Conservation (phyloP, 2,113 vertebrate species). For the Pontoporia blainvillei region DNA sequence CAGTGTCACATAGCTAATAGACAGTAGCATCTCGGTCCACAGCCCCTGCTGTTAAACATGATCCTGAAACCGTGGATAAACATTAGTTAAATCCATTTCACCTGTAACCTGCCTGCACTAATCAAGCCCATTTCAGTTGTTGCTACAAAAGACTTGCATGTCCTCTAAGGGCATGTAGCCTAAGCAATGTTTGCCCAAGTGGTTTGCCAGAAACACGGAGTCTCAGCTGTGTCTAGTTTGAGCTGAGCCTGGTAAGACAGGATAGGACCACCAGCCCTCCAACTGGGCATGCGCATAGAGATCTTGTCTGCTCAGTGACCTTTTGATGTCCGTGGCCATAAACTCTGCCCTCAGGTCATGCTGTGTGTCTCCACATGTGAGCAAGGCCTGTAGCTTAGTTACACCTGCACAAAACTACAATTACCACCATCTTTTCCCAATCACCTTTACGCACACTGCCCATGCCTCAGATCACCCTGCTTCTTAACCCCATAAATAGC, state of each 20-base stretch:
- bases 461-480: neutral
- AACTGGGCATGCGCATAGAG: fast-evolving
- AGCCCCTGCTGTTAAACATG: neutral
- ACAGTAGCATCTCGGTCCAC: neutral
- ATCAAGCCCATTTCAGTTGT: neutral
- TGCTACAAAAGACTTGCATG: neutral
- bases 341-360: neutral
- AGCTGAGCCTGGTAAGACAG: neutral
- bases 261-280: neutral
- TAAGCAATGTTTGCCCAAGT: neutral
- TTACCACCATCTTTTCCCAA: neutral
- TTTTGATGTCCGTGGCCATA: neutral
- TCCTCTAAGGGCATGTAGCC: neutral
- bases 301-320: neutral
- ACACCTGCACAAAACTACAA: neutral
- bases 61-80: neutral
- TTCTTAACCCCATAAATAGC: neutral
- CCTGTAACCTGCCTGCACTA: neutral
- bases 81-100: neutral
- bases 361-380: neutral
- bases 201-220: neutral
- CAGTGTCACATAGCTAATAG: neutral
- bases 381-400: neutral
- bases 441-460: neutral
- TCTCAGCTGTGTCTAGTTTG: neutral